Conservation (phyloP, 2,888 invertebrate genomes). For the Dynastes tityus region DNA sequence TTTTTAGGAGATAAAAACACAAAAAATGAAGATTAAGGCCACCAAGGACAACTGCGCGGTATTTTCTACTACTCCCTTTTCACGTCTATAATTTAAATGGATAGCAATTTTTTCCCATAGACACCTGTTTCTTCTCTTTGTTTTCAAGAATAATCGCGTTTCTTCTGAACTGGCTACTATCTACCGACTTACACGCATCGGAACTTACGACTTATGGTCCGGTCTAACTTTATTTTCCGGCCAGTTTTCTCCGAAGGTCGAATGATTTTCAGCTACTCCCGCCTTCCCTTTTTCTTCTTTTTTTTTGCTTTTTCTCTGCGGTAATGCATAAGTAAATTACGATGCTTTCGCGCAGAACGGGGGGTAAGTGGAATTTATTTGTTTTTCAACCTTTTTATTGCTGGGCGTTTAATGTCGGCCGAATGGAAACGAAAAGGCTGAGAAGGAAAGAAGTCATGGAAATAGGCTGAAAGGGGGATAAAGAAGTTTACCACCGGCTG, state of each 20-base stretch:
- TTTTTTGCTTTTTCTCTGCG: neutral
- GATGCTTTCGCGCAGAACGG: constrained; percentile 15
- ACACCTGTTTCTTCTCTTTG: neutral
- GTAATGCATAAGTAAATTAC: constrained; percentile 41
- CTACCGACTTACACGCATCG: neutral
- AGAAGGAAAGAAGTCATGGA: neutral
- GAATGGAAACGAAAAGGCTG: neutral
- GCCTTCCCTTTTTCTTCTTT: neutral
- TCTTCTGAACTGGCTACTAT: neutral
- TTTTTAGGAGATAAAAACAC: neutral
- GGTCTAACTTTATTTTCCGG: constrained; percentile 21
- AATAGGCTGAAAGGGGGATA: neutral
- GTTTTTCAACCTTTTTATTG: constrained; percentile 44
- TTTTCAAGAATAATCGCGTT: neutral
- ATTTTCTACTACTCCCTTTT: neutral
- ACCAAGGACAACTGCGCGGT: neutral
- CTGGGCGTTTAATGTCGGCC: constrained; percentile 32
- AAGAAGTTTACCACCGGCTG: neutral
- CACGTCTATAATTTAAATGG: constrained; percentile 11
- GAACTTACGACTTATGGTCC: constrained; percentile 2
- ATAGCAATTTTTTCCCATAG: constrained; percentile 4
- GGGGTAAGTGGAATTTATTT: constrained; percentile 40
- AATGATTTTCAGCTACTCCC: constrained; percentile 1
- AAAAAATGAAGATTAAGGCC: neutral
- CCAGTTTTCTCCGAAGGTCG: neutral